Conservation (phyloP, 2,797 vertebrate genomes). For the Microhierax caerulescens region DNA sequence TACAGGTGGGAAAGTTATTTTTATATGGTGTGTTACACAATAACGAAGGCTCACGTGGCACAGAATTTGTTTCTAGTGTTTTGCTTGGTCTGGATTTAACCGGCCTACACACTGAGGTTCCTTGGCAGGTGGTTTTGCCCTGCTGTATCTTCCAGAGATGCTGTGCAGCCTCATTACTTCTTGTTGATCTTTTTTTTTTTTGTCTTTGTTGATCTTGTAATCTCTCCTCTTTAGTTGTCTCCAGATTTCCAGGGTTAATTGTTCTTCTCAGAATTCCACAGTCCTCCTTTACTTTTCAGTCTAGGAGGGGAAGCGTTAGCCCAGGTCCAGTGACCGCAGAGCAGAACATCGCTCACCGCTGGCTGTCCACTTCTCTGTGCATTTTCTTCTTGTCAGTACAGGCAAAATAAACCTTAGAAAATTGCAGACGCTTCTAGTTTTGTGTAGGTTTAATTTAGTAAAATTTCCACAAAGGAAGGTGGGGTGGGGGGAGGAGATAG, state of each 20-base stretch:
- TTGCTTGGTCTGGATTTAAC: background rate
- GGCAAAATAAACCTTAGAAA: background rate
- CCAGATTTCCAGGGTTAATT: background rate
- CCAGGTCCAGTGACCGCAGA: background rate
- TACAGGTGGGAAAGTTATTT: background rate
- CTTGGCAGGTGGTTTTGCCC: background rate
- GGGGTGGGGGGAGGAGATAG: fast-evolving
- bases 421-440: background rate
- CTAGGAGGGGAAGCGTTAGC: background rate
- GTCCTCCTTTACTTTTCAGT: background rate
- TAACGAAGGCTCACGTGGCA: fast-evolving
- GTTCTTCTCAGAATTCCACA: background rate
- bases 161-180: background rate
- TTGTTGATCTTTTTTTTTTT: background rate
- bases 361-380: background rate
- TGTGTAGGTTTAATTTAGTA: background rate
- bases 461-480: background rate
- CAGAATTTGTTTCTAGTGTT: background rate
- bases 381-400: background rate
- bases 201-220: background rate
- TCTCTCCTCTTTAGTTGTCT: background rate
- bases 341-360: background rate
- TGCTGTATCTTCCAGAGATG: background rate
- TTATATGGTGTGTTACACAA: background rate
- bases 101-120: background rate